Evolutionary conservation across 2,888 invertebrate species (phyloP).

Genomic region (Drosophila tanythrix): DNA sequence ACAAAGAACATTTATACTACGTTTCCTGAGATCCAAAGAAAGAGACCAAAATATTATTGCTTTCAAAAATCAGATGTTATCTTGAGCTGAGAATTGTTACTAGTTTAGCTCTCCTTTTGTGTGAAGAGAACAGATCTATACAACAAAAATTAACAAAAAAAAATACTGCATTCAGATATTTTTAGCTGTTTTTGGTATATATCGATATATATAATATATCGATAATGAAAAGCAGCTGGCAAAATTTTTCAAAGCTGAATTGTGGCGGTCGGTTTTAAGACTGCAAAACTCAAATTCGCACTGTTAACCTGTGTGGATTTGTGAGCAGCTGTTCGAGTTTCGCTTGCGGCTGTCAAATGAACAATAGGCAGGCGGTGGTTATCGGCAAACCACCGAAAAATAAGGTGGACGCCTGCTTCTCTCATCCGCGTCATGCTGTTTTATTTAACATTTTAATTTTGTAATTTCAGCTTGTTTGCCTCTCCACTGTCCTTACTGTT

Average conservation of each 20-base stretch:
- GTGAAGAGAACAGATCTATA: conserved; percentile 21
- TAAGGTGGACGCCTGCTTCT: not conserved
- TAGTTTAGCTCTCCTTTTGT: conserved; percentile 1
- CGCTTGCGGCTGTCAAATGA: not conserved
- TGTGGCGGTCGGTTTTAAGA: not conserved
- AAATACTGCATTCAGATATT: conserved; percentile 8
- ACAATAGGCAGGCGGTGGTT: not conserved
- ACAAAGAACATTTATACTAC: conserved; percentile 36
- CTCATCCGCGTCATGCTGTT: not conserved
- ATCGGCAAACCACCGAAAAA: not conserved
- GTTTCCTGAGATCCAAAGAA: not conserved
- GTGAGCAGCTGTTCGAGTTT: not conserved
- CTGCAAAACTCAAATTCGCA: not conserved
- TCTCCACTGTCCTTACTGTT: not conserved
- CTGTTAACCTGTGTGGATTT: not conserved
- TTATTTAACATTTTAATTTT: not conserved
- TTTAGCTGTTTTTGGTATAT: not conserved
- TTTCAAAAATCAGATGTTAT: conserved; percentile 1
- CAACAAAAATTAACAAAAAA: conserved; percentile 2
- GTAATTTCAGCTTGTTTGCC: not conserved
- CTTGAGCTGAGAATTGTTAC: not conserved
- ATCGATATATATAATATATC: not conserved
- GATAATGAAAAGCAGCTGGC: not conserved
- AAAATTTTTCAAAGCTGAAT: not conserved
- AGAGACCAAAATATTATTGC: conserved; percentile 6